These are phyloP conservation scores for Neosalanx taihuensis DNA, from an alignment of 2,797 vertebrate genomes.

Conservation along the genomic window DNA sequence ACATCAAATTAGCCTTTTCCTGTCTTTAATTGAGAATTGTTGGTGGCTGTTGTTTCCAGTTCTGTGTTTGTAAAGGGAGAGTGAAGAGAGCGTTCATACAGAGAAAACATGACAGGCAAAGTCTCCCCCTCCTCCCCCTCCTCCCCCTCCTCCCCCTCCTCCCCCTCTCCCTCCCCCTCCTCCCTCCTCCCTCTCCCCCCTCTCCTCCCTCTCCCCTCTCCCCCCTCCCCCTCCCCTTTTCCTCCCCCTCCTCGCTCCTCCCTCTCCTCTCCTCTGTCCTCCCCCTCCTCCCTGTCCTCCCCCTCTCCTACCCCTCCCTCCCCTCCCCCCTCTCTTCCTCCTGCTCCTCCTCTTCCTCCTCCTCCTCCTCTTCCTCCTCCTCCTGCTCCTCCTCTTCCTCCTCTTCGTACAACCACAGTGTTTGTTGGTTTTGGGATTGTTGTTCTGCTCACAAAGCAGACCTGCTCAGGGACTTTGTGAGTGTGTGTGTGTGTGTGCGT, in stretches of 20 bases:
- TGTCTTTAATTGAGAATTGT: no score
- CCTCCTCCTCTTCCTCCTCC: not conserved
- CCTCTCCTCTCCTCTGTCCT: no score
- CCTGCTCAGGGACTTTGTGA: no score
- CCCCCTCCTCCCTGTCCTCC: not conserved
- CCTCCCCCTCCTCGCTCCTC: not conserved
- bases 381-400: not conserved
- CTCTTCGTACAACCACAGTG: no score
- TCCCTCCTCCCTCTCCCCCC: not conserved
- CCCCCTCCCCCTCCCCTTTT: not conserved
- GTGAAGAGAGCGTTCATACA: no score
- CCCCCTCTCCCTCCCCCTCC: not conserved
- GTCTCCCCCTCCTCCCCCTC: not conserved
- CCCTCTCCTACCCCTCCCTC: constrained; percentile 20
- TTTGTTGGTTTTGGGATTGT: no score
- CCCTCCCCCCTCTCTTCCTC: not conserved
- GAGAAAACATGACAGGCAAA: no score
- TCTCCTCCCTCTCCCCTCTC: not conserved
- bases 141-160: not conserved
- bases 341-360: not conserved
- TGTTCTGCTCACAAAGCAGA: no score
- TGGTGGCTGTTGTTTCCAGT: no score
- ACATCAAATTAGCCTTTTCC: no score
- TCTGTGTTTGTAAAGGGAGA: no score
- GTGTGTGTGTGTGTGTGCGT: no score